These are phyloP conservation scores for Zelleria hepariella DNA, from an alignment of 2,888 invertebrate genomes.

Conservation along the genomic window DNA sequence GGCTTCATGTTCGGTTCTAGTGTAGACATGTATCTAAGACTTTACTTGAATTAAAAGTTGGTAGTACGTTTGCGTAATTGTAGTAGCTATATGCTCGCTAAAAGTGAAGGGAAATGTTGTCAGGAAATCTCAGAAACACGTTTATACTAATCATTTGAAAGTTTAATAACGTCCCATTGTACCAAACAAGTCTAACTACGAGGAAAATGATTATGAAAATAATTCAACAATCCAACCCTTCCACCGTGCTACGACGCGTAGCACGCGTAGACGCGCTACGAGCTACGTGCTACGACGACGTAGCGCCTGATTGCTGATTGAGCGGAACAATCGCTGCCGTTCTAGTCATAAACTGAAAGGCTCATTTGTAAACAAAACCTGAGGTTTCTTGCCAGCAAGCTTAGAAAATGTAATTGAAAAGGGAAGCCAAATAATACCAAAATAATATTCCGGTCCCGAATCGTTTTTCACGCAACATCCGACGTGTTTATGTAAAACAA, in stretches of 20 bases:
- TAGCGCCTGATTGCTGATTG: slow-evolving; percentile 33
- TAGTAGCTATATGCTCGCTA: too few relatives aligned
- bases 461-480: background rate
- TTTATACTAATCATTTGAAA: too few relatives aligned
- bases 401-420: background rate
- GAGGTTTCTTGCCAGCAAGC: background rate
- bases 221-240: background rate
- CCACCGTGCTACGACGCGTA: background rate
- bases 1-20: too few relatives aligned
- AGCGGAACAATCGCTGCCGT: slow-evolving; percentile 36
- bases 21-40: too few relatives aligned
- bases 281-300: background rate
- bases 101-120: too few relatives aligned
- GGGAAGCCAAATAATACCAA: background rate
- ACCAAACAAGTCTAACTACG: background rate
- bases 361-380: background rate
- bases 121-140: too few relatives aligned
- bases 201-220: background rate
- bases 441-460: background rate
- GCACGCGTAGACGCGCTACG: background rate
- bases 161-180: too few relatives aligned
- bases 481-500: background rate
- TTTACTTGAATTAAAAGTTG: too few relatives aligned
- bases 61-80: too few relatives aligned
- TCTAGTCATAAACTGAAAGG: slow-evolving; percentile 23